Evolutionary conservation across 1,140 invertebrate genomes (phyloP).

Genomic region (Nebria ingens): DNA sequence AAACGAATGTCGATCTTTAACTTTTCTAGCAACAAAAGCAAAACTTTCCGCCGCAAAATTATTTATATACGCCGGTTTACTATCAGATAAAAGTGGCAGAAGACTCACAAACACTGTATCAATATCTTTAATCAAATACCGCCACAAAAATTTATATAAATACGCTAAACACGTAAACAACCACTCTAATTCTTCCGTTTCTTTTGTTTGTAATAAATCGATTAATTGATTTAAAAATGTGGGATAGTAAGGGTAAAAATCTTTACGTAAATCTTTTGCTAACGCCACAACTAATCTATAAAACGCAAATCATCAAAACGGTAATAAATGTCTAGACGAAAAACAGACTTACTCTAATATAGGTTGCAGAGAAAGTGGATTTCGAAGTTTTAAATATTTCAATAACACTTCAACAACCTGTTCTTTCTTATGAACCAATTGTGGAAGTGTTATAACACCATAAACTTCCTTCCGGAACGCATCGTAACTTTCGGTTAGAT

Average conservation of each 20-base stretch:
- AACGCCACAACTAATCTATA: constrained; percentile 71
- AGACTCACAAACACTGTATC: constrained; percentile 60
- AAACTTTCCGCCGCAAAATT: constrained; percentile 92
- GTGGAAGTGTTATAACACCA: constrained; percentile 55
- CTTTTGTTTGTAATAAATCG: constrained; percentile 60
- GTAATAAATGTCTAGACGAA: constrained; percentile 15
- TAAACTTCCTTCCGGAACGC: constrained; percentile 61
- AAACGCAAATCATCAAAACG: constrained; percentile 24
- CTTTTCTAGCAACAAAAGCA: constrained; percentile 82
- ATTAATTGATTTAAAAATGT: constrained; percentile 58
- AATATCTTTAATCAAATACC: constrained; percentile 71
- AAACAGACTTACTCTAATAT: constrained; percentile 64
- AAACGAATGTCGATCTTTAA: constrained; percentile 67
- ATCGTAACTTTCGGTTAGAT: constrained; percentile 71
- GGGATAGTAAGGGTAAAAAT: constrained; percentile 77
- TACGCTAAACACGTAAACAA: constrained; percentile 74
- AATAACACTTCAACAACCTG: constrained; percentile 58
- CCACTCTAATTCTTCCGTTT: constrained; percentile 73
- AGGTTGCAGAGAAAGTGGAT: constrained; percentile 63
- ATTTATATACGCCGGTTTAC: constrained; percentile 67
- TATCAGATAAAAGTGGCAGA: constrained; percentile 60
- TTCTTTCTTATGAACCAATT: constrained; percentile 69
- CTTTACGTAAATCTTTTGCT: constrained; percentile 72
- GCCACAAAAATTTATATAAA: constrained; percentile 79
- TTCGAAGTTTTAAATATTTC: constrained; percentile 57